Percentiles rank a stretch among this genome's conserved stretches.
Evolutionary conservation across 1,140 invertebrate genomes (phyloP).

Genomic region (Pollicipes pollicipes): DNA sequence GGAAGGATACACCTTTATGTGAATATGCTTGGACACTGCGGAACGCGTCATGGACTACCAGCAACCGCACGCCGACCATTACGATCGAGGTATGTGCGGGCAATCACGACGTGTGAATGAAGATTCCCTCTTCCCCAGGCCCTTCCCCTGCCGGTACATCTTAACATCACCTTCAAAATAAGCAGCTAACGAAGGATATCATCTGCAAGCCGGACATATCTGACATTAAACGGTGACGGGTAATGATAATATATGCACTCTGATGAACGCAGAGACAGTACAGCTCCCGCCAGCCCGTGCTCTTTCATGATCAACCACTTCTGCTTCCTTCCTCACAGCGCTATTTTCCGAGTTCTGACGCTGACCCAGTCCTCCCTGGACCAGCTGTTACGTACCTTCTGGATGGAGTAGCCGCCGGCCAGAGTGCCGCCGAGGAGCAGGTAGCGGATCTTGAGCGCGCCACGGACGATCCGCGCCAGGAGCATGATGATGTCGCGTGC

Average conservation of each 20-base stretch:
- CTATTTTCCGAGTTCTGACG: too few species aligned
- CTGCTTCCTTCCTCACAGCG: too few species aligned
- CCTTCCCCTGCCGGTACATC: too few species aligned
- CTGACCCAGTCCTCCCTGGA: not conserved
- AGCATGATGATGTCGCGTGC: conserved; percentile 14
- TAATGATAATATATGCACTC: conserved; percentile 13
- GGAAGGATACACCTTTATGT: conserved; percentile 21
- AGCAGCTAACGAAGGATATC: too few species aligned
- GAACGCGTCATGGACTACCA: not conserved
- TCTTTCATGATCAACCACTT: not conserved
- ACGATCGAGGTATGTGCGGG: too few species aligned
- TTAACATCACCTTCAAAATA: too few species aligned
- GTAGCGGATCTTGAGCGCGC: conserved; percentile 74
- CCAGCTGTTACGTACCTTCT: not conserved
- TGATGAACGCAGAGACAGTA: not conserved
- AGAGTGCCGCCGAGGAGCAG: conserved; percentile 72
- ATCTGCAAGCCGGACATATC: too few species aligned
- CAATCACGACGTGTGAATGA: too few species aligned
- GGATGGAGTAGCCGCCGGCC: conserved; percentile 44
- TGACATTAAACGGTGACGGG: conserved; percentile 13
- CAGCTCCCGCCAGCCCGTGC: not conserved
- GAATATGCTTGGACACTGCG: conserved; percentile 3
- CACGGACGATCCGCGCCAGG: conserved; percentile 40
- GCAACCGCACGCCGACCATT: too few species aligned
- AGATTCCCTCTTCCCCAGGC: too few species aligned